Base-by-base conservation (phyloP, 2,113 vertebrate genomes). In the Tamias sibiricus region DNA sequence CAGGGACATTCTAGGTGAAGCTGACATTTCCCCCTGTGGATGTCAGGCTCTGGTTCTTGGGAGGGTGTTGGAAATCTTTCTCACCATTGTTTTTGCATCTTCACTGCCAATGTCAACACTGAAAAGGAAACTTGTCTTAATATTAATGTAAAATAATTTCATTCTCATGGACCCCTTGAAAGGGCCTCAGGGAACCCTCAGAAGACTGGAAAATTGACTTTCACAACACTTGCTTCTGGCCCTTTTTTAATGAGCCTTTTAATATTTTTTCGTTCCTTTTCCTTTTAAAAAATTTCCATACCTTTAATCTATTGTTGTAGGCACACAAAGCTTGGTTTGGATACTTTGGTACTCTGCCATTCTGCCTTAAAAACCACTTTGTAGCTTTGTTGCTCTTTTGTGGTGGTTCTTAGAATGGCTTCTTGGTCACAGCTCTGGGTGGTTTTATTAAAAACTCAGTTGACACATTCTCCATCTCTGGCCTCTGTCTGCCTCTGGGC, bases 351-450 rank as follows among this genome's bases (percentile, higher is more conserved):
- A 42, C 64, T 75, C 64, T 68, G 24, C 80, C 52, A 80, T 35
- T n/a, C n/a, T 81, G 80, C 64, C 74, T 40, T 90, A 90, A 28
- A 95, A 87, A 62, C 13, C 57, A 76, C n/a, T 42, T 75, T 49
- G 42, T 24, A 10, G 16, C 62, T 22, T 77, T 17, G 1, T 72
- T 4, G 24, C n/a, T 90, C 19, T 0, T 40, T 68, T 14, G 11
- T 42, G 54, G 12, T 20, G 12, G 42, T n/a, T 54, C 64, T 62
- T 69, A 47, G 80, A 75, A 28, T 42, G 59, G 12, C 71, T 91
- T 86, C 93, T 81, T 83, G 69, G 24, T 42, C 16, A 44, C 24
- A 69, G 54, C 69, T 62, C 35, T 37, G 28, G 6, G 7, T 57
- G 14, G 35, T 0, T 57, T 71, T 84, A n/a, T 71, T 84, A 12